A percentile compares a stretch with the other conserved stretches of the same genome.
Conservation (phyloP, 1,140 invertebrate species). For the Drosophila bifasciata region DNA sequence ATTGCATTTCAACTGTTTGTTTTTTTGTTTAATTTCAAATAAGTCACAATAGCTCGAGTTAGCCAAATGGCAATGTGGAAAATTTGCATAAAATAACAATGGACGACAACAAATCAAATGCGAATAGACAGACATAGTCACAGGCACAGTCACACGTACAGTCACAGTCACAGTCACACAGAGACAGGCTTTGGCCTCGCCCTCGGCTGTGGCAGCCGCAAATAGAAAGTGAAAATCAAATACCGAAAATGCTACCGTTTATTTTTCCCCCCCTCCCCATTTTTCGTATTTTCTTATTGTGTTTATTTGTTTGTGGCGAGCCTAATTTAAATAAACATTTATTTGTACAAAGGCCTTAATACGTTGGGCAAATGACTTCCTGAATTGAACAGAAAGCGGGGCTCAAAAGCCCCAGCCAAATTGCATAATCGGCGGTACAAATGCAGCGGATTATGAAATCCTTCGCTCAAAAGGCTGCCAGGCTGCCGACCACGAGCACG, state of each 20-base stretch:
- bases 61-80: conserved; percentile 10
- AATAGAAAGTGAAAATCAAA: conserved; percentile 76
- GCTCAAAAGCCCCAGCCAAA: conserved; percentile 32
- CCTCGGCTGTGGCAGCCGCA: conserved; percentile 11
- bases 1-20: background rate
- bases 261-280: conserved; percentile 37
- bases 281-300: conserved; percentile 24
- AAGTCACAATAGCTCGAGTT: conserved; percentile 3
- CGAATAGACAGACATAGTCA: background rate
- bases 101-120: conserved; percentile 56
- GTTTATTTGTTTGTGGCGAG: conserved; percentile 70
- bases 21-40: conserved; percentile 1
- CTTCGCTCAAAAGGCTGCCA: conserved; percentile 62
- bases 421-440: conserved; percentile 79
- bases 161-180: too few relatives aligned
- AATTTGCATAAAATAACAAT: conserved; percentile 74
- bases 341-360: conserved; percentile 75
- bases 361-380: conserved; percentile 76
- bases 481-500: conserved; percentile 37
- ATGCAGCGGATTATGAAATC: conserved; percentile 77
- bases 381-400: conserved; percentile 53
- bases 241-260: conserved; percentile 68
- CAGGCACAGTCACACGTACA: too few relatives aligned
- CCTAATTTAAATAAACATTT: conserved; percentile 82
- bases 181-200: conserved; percentile 27